Conservation (phyloP, 2,888 invertebrate genomes). For the Leucoptera coffeella region DNA sequence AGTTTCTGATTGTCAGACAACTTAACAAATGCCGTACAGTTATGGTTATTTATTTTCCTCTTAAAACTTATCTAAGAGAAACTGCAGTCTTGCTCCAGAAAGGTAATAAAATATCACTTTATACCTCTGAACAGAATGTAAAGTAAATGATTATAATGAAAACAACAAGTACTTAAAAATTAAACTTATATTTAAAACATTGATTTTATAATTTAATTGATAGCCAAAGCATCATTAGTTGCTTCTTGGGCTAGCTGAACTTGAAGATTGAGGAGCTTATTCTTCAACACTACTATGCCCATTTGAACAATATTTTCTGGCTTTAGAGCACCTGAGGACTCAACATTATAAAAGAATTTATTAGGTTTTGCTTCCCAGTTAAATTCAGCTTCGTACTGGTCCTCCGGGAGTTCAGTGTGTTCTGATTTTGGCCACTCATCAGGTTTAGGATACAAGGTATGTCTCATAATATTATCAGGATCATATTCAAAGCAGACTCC, state of each 20-base stretch:
- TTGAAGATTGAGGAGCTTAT: conserved; percentile 92
- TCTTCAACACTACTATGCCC: conserved; percentile 89
- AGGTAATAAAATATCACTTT: too few species aligned
- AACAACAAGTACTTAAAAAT: too few species aligned
- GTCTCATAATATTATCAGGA: conserved; percentile 94
- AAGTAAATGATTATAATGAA: too few species aligned
- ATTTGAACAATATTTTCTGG: conserved; percentile 96
- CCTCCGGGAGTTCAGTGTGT: conserved; percentile 88
- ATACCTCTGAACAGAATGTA: too few species aligned
- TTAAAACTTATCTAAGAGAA: too few species aligned
- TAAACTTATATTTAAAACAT: too few species aligned
- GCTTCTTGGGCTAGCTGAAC: conserved; percentile 85
- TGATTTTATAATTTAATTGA: conserved; percentile 50
- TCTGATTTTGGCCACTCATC: conserved; percentile 99
- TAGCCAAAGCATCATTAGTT: conserved; percentile 76
- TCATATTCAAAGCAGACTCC: conserved; percentile 99
- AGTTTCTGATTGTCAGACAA: too few species aligned
- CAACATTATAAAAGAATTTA: conserved; percentile 95
- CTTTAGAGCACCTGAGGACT: conserved; percentile 88
- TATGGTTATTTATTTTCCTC: too few species aligned
- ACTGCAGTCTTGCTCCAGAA: too few species aligned
- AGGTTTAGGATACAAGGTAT: conserved; percentile 92
- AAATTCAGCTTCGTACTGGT: conserved; percentile 88
- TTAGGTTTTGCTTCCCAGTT: conserved; percentile 94
- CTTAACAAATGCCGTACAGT: too few species aligned